Percentiles rank a stretch among this genome's conserved stretches.
These are phyloP conservation scores for Palythoa heliodiscus DNA, from an alignment of 92 coral and sea anemone species.

Conservation along the genomic window DNA sequence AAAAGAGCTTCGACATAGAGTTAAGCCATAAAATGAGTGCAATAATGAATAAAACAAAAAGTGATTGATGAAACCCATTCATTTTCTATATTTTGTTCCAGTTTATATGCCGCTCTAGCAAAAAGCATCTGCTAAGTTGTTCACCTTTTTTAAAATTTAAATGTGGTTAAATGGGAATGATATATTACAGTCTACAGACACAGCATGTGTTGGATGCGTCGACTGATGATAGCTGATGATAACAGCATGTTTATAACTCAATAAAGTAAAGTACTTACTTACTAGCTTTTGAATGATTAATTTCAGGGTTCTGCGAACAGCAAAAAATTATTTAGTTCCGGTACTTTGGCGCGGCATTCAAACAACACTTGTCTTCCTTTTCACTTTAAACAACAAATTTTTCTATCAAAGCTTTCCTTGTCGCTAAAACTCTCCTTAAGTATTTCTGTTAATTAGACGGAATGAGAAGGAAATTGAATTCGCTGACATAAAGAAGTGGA, in stretches of 20 bases:
- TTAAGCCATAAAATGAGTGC: background rate
- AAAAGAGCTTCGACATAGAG: background rate
- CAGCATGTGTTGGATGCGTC: constrained; percentile 11
- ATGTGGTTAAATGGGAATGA: constrained; percentile 20
- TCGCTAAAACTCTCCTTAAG: background rate
- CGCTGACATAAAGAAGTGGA: background rate
- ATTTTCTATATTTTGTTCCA: background rate
- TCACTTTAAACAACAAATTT: background rate
- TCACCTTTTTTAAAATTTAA: background rate
- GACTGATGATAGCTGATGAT: constrained; percentile 6
- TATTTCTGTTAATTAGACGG: background rate
- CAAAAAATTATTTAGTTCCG: constrained; percentile 2
- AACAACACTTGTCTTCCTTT: background rate
- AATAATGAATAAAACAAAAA: background rate
- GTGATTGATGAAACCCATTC: background rate
- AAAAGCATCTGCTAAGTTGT: background rate
- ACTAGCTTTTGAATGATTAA: constrained; percentile 3
- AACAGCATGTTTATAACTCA: too few species aligned
- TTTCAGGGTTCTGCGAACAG: background rate
- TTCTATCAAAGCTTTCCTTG: background rate
- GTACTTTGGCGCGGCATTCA: background rate
- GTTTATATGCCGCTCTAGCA: background rate
- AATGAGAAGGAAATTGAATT: background rate
- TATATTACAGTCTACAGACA: background rate
- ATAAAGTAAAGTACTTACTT: too few species aligned